These are phyloP conservation scores for Zygogramma bicolorata DNA, from an alignment of 2,888 invertebrate species.

Conservation along the genomic window DNA sequence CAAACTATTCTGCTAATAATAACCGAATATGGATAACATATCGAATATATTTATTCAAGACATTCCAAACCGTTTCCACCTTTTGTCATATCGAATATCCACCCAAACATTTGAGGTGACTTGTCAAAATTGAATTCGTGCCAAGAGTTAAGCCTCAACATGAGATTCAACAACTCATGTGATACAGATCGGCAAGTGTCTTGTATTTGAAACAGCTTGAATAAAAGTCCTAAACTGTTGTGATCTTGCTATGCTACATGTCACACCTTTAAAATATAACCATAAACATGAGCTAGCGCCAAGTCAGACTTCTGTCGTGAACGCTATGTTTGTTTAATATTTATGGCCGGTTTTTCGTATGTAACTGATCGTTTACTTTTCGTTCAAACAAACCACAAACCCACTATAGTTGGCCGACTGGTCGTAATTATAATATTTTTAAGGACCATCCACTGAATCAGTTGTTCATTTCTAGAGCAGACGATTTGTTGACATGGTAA, in stretches of 20 bases:
- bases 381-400: conserved; percentile 30
- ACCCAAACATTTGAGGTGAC: not conserved
- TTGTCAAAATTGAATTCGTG: not conserved
- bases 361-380: conserved; percentile 43
- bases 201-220: not conserved
- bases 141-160: not conserved
- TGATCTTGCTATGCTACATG: conserved; percentile 35
- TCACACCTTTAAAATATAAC: conserved; percentile 54
- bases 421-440: conserved; percentile 28
- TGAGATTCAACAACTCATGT: not conserved
- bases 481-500: conserved; percentile 8
- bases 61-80: no score
- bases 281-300: conserved; percentile 55
- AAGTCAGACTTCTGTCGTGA: conserved; percentile 55
- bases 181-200: not conserved
- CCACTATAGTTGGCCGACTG: conserved; percentile 27
- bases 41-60: no score
- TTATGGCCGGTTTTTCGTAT: conserved; percentile 47
- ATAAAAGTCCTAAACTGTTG: not conserved
- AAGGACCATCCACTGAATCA: conserved; percentile 25
- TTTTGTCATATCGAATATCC: not conserved
- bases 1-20: no score
- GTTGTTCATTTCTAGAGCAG: conserved; percentile 17
- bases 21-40: no score
- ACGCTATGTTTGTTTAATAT: conserved; percentile 54